These are phyloP conservation scores for Procavia capensis DNA, from an alignment of 2,113 vertebrate species.

Conservation along the genomic window DNA sequence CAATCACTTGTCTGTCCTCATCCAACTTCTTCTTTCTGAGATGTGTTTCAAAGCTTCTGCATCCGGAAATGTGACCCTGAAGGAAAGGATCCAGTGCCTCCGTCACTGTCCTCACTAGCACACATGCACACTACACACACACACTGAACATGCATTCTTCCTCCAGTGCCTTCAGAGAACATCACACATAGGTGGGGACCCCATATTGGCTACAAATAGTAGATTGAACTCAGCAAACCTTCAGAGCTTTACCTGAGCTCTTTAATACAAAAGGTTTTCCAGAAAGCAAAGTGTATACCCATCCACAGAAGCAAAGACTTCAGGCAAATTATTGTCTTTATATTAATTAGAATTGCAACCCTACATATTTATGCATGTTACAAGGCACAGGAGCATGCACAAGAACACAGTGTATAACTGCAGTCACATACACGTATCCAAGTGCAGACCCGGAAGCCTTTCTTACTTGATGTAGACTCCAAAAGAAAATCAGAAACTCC, in stretches of 20 bases:
- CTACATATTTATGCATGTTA: background rate
- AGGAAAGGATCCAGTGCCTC: background rate
- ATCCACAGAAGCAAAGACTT: background rate
- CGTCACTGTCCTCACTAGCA: background rate
- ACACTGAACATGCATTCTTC: background rate
- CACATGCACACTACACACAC: background rate
- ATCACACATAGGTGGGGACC: background rate
- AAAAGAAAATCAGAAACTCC: background rate
- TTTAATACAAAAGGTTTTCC: background rate
- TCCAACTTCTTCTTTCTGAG: slow-evolving; percentile 74
- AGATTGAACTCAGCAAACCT: background rate
- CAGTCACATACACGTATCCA: background rate
- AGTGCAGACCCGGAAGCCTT: background rate
- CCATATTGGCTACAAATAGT: background rate
- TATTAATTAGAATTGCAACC: background rate
- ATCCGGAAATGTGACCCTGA: slow-evolving; percentile 51
- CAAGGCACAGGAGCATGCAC: background rate
- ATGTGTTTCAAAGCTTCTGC: background rate
- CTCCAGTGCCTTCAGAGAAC: background rate
- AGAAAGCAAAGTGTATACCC: background rate
- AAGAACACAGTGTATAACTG: background rate
- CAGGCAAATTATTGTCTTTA: slow-evolving; percentile 40
- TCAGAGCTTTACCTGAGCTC: background rate
- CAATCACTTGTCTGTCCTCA: background rate
- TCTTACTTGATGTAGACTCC: background rate